Percentiles rank a stretch among this genome's conserved stretches.
phyloP scores from a whole-genome alignment of 1,140 invertebrate species.

The Leptopilina boulardi region DNA sequence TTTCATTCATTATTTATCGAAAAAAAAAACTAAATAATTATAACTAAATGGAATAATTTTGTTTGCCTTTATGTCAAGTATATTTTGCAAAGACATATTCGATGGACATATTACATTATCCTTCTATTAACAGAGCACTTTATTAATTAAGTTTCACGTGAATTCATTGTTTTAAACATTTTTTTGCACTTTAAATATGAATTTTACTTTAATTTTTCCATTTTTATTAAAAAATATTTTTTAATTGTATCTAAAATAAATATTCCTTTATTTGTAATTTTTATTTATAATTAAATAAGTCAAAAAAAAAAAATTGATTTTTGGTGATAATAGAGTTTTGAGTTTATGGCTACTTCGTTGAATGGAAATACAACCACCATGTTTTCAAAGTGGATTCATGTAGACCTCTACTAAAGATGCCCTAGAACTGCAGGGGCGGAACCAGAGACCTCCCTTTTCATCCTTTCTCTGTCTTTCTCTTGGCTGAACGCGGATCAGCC shows the following conservation, averaged over 20 bases:
- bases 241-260: too few relatives aligned
- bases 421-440: slow-evolving; percentile 56
- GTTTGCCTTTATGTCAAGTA: neutral
- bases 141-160: neutral
- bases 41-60: neutral
- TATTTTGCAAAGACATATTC: too few relatives aligned
- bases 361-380: neutral
- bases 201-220: too few relatives aligned
- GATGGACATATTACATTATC: neutral
- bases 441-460: slow-evolving; percentile 38
- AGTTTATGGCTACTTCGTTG: neutral
- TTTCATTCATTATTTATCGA: neutral
- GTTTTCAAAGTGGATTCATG: slow-evolving; percentile 3
- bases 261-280: too few relatives aligned
- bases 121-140: neutral
- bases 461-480: slow-evolving; percentile 50
- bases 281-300: too few relatives aligned
- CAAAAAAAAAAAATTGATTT: neutral
- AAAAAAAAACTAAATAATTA: neutral
- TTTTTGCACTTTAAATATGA: too few relatives aligned
- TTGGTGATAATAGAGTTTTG: too few relatives aligned
- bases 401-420: slow-evolving; percentile 44
- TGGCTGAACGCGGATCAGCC: slow-evolving; percentile 61
- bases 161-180: neutral
- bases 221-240: too few relatives aligned